Base-by-base conservation (phyloP, 2,797 vertebrate species). In the Pipistrellus pygmaeus region DNA sequence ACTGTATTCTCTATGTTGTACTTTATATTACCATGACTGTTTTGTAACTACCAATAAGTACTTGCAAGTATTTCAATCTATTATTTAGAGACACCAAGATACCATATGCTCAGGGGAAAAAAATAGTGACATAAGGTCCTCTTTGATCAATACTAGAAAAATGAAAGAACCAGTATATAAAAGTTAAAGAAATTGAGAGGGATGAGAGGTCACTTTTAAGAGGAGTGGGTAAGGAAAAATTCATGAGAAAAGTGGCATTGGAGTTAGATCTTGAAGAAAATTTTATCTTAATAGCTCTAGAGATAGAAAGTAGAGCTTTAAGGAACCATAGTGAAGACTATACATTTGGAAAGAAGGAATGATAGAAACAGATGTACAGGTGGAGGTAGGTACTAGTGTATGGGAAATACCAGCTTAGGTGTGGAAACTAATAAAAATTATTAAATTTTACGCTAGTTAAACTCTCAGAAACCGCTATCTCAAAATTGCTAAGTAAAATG, bases 61-160 rank as follows among this genome's bases (percentile, higher is more conserved):
- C 30, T 51, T 55, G 46, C 62, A 21, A 30, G 30, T 9, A 64
- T 90, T 90, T 88, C 66, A 85, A 6, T n/a, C 9, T 11, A 30
- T 38, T 85, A 6, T 82, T 46, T 77, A 53, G 62, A 95, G 18
- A 94, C 90, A 73, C 6, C 5, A 21, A 75, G 38, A 53, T 32
- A 41, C 4, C 73, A 35, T 85, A 77, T 8, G 2, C 60, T 69
- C 14, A 93, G 60, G 15, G n/a, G n/a, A n/a, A 51, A 71, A 75
- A 73, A 32, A 25, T 9, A 18, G 35, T 35, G 25, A 66, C 55
- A 69, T 17, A 23, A 38, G 11, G 32, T 91, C 5, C 6, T 44
- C 48, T 62, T 41, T 55, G 23, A 72, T 62, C 35, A 88, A 77
- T 82, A 89, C 10, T 21, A 23, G 38, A 62, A 25, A 68, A 66